Evolutionary conservation across 2,797 vertebrate species (phyloP).

Genomic region (Toxotes lorentzi): DNA sequence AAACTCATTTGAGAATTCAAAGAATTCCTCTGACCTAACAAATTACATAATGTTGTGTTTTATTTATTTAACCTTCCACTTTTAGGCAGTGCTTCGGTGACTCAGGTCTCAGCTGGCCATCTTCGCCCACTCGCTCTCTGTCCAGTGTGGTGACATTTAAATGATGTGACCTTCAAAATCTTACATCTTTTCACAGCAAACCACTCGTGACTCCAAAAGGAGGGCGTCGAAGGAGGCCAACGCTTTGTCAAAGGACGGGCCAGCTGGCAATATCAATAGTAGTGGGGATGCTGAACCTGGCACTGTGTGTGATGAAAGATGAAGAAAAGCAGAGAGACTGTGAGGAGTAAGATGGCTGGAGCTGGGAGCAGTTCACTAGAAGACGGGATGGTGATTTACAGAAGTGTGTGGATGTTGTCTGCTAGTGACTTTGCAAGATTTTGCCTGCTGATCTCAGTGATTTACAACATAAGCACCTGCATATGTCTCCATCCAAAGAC

Average conservation of each 20-base stretch:
- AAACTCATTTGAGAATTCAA: slow-evolving; percentile 9
- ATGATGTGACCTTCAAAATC: slow-evolving; percentile 53
- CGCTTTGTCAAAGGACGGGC: slow-evolving; percentile 70
- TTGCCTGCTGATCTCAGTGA: slow-evolving; percentile 40
- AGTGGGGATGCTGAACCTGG: slow-evolving; percentile 60
- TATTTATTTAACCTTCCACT: slow-evolving; percentile 38
- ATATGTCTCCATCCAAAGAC: slow-evolving; percentile 73
- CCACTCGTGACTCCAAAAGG: slow-evolving; percentile 77
- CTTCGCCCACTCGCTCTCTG: slow-evolving; percentile 25
- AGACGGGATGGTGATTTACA: slow-evolving; percentile 28
- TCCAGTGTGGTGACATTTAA: slow-evolving; percentile 57
- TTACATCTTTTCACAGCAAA: slow-evolving; percentile 70
- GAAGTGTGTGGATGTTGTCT: slow-evolving; percentile 38
- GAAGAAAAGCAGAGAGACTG: slow-evolving; percentile 45
- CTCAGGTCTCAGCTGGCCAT: slow-evolving; percentile 35
- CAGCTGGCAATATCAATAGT: slow-evolving; percentile 42
- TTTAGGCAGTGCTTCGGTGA: slow-evolving; percentile 27
- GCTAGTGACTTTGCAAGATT: slow-evolving; percentile 42
- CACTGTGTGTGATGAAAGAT: slow-evolving; percentile 68
- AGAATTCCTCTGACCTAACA: slow-evolving; percentile 5
- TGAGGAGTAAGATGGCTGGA: slow-evolving; percentile 10
- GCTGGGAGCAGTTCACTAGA: slow-evolving; percentile 29
- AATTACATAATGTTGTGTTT: slow-evolving; percentile 1
- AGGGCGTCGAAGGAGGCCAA: slow-evolving; percentile 76
- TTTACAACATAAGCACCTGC: slow-evolving; percentile 60